Conservation (phyloP, 2,113 vertebrate species). For the Leptobrachium leishanense region DNA sequence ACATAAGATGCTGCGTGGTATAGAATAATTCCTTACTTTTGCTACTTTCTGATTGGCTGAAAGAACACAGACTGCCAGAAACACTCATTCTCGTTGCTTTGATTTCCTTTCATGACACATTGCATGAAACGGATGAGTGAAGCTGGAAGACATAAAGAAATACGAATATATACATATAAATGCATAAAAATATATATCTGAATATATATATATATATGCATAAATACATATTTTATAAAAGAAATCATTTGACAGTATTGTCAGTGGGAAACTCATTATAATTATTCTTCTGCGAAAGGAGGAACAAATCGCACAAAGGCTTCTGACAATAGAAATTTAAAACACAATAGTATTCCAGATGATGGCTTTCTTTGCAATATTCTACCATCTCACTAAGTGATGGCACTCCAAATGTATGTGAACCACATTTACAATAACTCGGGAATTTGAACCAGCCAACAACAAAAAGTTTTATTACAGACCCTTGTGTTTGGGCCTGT, state of each 20-base stretch:
- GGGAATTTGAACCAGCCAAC: too few relatives aligned
- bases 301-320: neutral
- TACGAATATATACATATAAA: neutral
- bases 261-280: neutral
- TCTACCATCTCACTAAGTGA: neutral
- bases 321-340: neutral
- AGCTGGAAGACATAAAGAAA: neutral
- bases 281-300: neutral
- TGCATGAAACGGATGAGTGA: neutral
- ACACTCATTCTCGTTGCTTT: neutral
- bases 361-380: neutral
- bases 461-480: too few relatives aligned
- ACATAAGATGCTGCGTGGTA: too few relatives aligned
- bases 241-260: neutral
- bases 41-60: too few relatives aligned
- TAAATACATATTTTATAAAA: neutral
- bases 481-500: too few relatives aligned
- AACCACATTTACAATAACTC: too few relatives aligned
- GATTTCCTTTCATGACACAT: neutral
- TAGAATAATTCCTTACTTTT: too few relatives aligned
- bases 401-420: too few relatives aligned
- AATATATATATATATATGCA: neutral
- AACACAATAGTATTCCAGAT: neutral
- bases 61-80: neutral
- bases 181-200: neutral